Evolutionary conservation across 1,140 invertebrate species (phyloP), one percentile per base, ranked within the genome.

Genomic region (Formica exsecta): DNA sequence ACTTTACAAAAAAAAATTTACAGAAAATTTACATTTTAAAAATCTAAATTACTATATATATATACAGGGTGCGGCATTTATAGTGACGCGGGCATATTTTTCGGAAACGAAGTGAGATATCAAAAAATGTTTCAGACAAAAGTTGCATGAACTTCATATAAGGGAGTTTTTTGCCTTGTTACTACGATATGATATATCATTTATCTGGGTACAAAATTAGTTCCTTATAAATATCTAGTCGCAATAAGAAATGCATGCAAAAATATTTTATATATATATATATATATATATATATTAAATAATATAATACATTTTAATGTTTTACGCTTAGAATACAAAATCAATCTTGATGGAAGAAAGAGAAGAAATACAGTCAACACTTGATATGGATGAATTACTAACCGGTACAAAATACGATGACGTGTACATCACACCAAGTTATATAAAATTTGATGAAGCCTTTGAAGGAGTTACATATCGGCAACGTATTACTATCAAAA

Each of bases 401-500:
- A 38, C 57, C 5, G 48, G 70, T 16, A 61, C 81, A 19, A 76
- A 86, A 1, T 66, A 89, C 16, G 86, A 92, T 66, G 48, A 88
- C 59, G 88, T 93, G 0, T 83, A 86, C 7, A 92, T 93, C n/a
- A 88, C 87, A 9, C 93, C 93, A 9, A 66, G 71, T 38, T 85
- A 68, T 44, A 89, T 93, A 80, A 83, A 91, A 66, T 92, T 94
- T 32, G 83, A 70, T 5, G 92, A 93, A 83, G 90, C 92, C 1
- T 88, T 83, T 48, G 93, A 94, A 86, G 92, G 92, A 6, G 88
- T 91, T 57, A 70, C 73, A 3, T 89, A 88, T 70, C 32, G 66
- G 38, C 79, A 90, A 65, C 65, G 51, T 11, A 76, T 94, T 8
- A 76, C 57, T 11, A 89, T 94, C 2, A 90, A 87, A 22, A 94